Base-by-base conservation (phyloP, 2,113 vertebrate genomes). In the Kobus ellipsiprymnus region DNA sequence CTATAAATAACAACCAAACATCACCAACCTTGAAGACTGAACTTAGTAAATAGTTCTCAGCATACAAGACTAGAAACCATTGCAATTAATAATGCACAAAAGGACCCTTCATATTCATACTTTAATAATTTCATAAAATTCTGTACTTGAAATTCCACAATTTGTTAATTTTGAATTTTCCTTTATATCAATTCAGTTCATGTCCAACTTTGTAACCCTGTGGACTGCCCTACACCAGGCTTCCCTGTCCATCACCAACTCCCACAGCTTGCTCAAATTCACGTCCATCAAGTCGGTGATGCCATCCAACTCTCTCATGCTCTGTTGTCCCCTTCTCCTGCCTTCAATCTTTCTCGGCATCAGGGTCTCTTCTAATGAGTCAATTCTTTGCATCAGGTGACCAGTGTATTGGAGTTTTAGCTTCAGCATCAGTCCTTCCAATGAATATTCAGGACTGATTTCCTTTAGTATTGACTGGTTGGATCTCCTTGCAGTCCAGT, bases 151-250 rank as follows among this genome's bases (percentile, higher is more conserved):
- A 21, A 94, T 57, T 95, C 7, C 30, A 87, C 44, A 91, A 93
- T 80, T 91, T 15, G 52, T 94, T 97, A 67, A 78, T 94, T 97
- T 96, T 93, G n/a, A 93, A 90, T 95, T 74, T 54, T n/a, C 86
- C 19, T 78, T 88, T 95, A 29, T 91, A 89, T 82, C n/a, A 71
- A 2, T 71, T 71, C n/a, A 71, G n/a, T 40, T 40, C n/a, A 71
- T 71, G 67, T 71, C 67, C 1, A 0, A 71, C 67, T 71, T 71
- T 71, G n/a, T 71, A 71, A 71, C 67, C 19, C 67, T 40, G 21
- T 71, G 10, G 67, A 23, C 67, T 71, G 19, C 19, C n/a, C n/a
- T 40, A 71, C 19, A 0, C 19, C 67, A 40, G 67, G 19, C 67
- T 71, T 71, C n/a, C 64, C 10, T 23, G 67, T 71, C 67, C 67